These are phyloP conservation scores for Luehdorfia chinensis DNA, from an alignment of 1,140 invertebrate species.

Conservation along the genomic window DNA sequence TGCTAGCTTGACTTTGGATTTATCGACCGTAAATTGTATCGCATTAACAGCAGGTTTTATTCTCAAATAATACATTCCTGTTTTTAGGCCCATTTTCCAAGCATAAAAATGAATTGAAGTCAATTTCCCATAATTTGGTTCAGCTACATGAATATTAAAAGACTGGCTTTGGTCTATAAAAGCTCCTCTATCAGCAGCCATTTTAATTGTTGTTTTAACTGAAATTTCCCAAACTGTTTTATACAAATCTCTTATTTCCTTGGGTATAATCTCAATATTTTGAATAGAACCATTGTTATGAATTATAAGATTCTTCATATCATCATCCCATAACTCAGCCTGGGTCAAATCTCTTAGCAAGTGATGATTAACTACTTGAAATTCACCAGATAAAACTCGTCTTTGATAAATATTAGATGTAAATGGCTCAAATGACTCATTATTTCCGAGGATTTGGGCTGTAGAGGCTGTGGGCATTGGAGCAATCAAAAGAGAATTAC, in stretches of 20 bases:
- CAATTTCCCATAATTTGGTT: slow-evolving; percentile 94
- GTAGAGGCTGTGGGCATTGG: slow-evolving; percentile 99
- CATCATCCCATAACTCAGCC: slow-evolving; percentile 93
- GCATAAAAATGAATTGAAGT: slow-evolving; percentile 99
- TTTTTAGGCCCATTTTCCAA: slow-evolving; percentile 98
- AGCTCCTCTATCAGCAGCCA: slow-evolving; percentile 98
- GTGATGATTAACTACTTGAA: slow-evolving; percentile 97
- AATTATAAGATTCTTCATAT: slow-evolving; percentile 98
- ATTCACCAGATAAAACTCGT: slow-evolving; percentile 94
- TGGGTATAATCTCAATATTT: slow-evolving; percentile 92
- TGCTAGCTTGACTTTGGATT: slow-evolving; percentile 81
- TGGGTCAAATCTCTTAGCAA: slow-evolving; percentile 95
- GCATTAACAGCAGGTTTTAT: slow-evolving; percentile 98
- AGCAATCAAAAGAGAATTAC: slow-evolving; percentile 96
- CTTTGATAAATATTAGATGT: slow-evolving; percentile 98
- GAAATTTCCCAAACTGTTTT: slow-evolving; percentile 99
- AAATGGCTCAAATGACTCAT: slow-evolving; percentile 99
- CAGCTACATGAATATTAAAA: slow-evolving; percentile 97
- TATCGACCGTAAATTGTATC: slow-evolving; percentile 99
- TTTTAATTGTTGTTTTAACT: slow-evolving; percentile 95
- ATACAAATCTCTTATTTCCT: slow-evolving; percentile 93
- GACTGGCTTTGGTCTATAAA: slow-evolving; percentile 99
- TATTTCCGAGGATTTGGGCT: slow-evolving; percentile 99
- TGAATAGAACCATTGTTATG: slow-evolving; percentile 96
- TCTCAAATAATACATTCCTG: slow-evolving; percentile 99